Evolutionary conservation across 1,140 invertebrate genomes (phyloP).

Genomic region (Eriocheir sinensis): DNA sequence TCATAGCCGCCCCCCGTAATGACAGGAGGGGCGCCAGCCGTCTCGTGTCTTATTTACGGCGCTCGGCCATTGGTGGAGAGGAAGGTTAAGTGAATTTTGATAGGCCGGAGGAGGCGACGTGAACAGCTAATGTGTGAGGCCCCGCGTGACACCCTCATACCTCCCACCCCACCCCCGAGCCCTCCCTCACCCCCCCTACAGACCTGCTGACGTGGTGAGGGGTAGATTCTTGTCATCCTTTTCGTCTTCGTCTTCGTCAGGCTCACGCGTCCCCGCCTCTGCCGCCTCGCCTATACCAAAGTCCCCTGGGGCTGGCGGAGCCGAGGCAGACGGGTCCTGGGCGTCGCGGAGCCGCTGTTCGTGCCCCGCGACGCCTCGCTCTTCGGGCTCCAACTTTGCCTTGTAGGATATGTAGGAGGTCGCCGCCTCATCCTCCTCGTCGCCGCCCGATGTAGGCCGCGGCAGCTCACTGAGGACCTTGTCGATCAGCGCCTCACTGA

Average conservation of each 20-base stretch:
- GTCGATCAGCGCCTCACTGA: conserved; percentile 45
- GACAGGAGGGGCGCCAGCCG: not conserved
- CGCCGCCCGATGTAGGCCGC: not conserved
- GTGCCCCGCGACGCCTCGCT: not conserved
- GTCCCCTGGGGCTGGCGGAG: not conserved
- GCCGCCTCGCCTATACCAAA: not conserved
- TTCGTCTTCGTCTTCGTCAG: conserved; percentile 10
- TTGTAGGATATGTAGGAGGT: conserved; percentile 39
- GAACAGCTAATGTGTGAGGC: not conserved
- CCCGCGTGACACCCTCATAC: not conserved
- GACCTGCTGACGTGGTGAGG: conserved; percentile 34
- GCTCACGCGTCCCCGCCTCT: not conserved
- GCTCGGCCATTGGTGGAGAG: not conserved
- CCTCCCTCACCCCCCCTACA: not conserved
- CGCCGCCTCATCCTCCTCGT: not conserved
- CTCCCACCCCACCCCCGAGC: not conserved
- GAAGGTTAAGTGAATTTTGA: conserved; percentile 23
- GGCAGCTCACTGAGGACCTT: conserved; percentile 35
- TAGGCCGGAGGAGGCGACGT: conserved; percentile 2
- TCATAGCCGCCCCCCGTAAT: not conserved
- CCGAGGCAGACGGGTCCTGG: not conserved
- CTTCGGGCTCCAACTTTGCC: conserved; percentile 41
- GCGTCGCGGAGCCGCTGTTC: not conserved
- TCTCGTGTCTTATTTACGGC: conserved; percentile 8
- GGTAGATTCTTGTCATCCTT: not conserved